A percentile compares a stretch with the other conserved stretches of the same genome.
These are phyloP conservation scores for Euclidia mi DNA, from an alignment of 2,888 invertebrate species.

Conservation along the genomic window DNA sequence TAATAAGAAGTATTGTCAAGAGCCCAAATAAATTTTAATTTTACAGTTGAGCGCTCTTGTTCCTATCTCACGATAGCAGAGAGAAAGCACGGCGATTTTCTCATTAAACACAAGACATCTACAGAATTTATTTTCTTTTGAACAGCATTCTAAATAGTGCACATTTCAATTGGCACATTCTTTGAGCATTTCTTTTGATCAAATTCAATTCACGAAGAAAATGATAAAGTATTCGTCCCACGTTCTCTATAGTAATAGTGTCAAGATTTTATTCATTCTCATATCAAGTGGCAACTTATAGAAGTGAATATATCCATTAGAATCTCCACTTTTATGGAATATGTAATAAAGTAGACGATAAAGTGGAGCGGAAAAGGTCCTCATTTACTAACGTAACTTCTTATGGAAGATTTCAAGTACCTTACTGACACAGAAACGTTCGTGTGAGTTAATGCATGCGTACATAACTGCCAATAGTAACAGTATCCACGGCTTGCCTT, in stretches of 20 bases:
- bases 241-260: conserved; percentile 24
- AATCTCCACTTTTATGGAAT: conserved; percentile 27
- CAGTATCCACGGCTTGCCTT: no score
- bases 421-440: no score
- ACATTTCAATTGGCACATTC: conserved; percentile 30
- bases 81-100: no score
- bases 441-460: no score
- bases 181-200: conserved; percentile 32
- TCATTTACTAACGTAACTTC: no score
- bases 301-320: conserved; percentile 18
- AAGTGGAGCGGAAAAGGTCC: neutral
- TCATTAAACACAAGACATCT: no score
- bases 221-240: conserved; percentile 42
- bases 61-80: no score
- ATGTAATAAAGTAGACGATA: conserved; percentile 19
- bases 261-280: conserved; percentile 31
- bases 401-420: no score
- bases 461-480: no score
- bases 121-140: neutral
- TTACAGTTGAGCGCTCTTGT: no score
- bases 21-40: no score
- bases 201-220: conserved; percentile 28
- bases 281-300: conserved; percentile 12
- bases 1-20: no score
- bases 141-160: conserved; percentile 12